Percentiles rank a stretch among this genome's conserved stretches.
phyloP scores from a whole-genome alignment of 2,888 invertebrate species.

The Sinohyriopsis cumingii region DNA sequence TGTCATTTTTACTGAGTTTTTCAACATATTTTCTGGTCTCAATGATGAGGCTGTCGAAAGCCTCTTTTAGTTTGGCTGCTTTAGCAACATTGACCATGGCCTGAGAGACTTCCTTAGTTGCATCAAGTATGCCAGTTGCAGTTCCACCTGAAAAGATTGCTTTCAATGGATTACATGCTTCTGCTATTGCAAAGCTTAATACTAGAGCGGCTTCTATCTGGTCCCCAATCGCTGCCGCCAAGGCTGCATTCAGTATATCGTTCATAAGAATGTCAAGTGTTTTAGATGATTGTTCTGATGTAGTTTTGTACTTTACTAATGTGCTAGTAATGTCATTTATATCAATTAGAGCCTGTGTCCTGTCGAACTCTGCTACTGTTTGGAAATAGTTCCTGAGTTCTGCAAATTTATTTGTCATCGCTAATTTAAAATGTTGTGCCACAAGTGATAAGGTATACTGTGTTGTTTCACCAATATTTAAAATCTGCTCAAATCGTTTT shows the following conservation, averaged over 20 bases:
- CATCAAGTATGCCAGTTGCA: too few species aligned
- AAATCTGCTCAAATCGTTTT: neutral
- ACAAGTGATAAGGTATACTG: neutral
- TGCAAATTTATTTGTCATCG: neutral
- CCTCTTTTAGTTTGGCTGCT: too few species aligned
- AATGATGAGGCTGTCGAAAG: too few species aligned
- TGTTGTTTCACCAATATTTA: neutral
- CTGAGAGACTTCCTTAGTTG: too few species aligned
- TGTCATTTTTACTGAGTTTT: too few species aligned
- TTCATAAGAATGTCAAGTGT: neutral
- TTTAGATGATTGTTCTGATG: neutral
- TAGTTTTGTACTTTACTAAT: neutral
- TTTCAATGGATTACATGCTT: neutral
- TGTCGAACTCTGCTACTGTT: neutral
- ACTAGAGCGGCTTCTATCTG: neutral
- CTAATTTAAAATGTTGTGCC: neutral
- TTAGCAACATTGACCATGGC: too few species aligned
- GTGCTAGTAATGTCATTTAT: neutral
- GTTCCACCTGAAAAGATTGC: neutral
- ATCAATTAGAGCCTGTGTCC: neutral
- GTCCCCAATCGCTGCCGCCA: neutral
- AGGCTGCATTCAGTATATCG: neutral
- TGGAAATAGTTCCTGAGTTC: slow-evolving; percentile 1
- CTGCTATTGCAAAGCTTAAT: too few species aligned
- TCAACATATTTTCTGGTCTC: too few species aligned